phyloP scores from a whole-genome alignment of 2,797 vertebrate species.

The Cottoperca gobio region DNA sequence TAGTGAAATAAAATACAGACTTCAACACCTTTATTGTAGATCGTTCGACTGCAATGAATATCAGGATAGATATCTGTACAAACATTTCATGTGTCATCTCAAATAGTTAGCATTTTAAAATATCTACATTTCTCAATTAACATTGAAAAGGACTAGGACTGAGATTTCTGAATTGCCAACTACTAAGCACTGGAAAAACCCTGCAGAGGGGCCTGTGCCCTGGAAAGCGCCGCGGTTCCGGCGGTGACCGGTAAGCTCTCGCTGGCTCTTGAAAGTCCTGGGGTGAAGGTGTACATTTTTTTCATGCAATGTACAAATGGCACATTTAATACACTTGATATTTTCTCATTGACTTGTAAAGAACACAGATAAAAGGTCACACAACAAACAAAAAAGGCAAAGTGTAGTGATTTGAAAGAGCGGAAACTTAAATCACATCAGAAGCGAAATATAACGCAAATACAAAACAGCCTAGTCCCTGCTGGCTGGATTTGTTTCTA shows the following conservation, averaged over 20 bases:
- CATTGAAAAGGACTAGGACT: conserved; percentile 4
- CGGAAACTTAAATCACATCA: too few species aligned
- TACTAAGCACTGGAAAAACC: background rate
- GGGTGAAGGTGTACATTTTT: too few species aligned
- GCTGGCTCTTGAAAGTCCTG: too few species aligned
- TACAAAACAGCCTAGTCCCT: too few species aligned
- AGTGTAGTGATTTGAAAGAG: conserved; percentile 29
- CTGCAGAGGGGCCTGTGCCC: too few species aligned
- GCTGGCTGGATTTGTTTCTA: conserved; percentile 7
- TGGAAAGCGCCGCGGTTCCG: too few species aligned
- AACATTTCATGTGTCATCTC: conserved; percentile 9
- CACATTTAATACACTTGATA: conserved; percentile 17
- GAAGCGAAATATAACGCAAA: conserved; percentile 3
- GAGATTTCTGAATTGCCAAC: conserved; percentile 3
- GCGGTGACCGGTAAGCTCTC: too few species aligned
- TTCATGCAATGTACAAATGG: conserved; percentile 26
- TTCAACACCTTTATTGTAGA: conserved; percentile 54
- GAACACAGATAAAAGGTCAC: background rate
- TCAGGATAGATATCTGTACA: conserved; percentile 17
- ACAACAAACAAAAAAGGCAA: conserved; percentile 40
- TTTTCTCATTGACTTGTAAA: conserved; percentile 1
- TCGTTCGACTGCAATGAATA: conserved; percentile 10
- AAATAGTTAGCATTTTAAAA: conserved; percentile 30
- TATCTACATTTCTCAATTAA: conserved; percentile 1
- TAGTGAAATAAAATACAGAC: conserved; percentile 24